Evolutionary conservation across 2,113 vertebrate species (phyloP).

Genomic region (Dendrocopos noguchii): DNA sequence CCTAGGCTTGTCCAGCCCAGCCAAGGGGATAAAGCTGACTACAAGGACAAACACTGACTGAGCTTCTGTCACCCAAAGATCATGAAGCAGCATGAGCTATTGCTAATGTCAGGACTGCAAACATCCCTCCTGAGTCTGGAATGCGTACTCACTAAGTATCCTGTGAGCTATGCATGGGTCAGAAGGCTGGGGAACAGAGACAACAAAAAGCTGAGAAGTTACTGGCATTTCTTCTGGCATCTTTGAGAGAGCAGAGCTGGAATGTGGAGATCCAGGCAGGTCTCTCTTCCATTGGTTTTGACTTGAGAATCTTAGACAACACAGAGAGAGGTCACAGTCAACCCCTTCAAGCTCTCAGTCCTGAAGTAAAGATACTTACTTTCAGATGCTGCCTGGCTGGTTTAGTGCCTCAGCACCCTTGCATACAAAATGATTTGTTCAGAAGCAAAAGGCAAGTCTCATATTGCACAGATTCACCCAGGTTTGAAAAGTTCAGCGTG

Average conservation of each 20-base stretch:
- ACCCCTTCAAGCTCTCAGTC: background rate
- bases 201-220: accelerated
- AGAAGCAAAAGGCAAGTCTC: background rate
- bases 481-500: background rate
- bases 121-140: background rate
- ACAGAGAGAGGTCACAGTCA: background rate
- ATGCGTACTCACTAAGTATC: background rate
- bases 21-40: conserved; percentile 13
- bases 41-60: background rate
- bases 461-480: background rate
- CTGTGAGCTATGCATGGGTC: background rate
- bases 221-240: background rate
- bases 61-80: background rate
- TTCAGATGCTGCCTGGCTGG: background rate
- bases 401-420: background rate
- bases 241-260: background rate
- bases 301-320: background rate
- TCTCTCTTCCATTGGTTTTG: background rate
- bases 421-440: background rate
- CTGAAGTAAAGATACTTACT: background rate
- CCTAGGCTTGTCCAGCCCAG: conserved; percentile 3
- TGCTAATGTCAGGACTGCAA: background rate
- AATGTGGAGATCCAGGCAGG: background rate
- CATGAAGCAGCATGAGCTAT: background rate
- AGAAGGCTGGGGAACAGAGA: background rate